Base-by-base conservation (phyloP, 2,888 invertebrate genomes). In the Tipula helvola region DNA sequence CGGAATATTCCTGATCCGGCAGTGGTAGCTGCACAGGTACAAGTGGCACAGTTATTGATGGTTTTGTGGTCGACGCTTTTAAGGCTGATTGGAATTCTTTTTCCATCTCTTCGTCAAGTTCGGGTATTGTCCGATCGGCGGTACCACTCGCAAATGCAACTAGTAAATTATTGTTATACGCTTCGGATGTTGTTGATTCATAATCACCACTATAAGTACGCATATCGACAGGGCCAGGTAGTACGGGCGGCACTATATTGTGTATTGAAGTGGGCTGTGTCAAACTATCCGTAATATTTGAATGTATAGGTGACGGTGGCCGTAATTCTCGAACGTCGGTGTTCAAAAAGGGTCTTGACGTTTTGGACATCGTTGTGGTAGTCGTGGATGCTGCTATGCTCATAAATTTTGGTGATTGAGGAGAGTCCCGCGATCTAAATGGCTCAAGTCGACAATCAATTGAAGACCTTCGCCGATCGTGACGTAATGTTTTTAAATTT, bases 221-320 rank as follows among this genome's bases (percentile, higher is more conserved):
- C 97, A 97, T 97, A 90, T 97, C 97, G 0, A 97, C 97, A 0
- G 97, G 97, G 1, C 96, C 97, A 0, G 97, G 97, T 88, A 97
- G 91, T 86, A 97, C 94, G 0, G 96, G 95, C 88, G 94, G 93
- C 7, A 95, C 95, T 86, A 94, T 93, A 85, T 94, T 93, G 86
- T 93, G 92, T 87, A 94, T 92, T 18, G 92, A 90, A 83, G 92
- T 92, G 85, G 91, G 90, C 16, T 90, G 89, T 2, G 83, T 83
- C 2, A 52, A 36, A 5, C 18, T 86, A 41, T 13, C 52, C n/a
- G 52, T 28, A 18, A 86, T n/a, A 44, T 86, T 44, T 16, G 52
- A n/a, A 86, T 86, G 86, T 36, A 86, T 52, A 39, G 86, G 88
- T 13, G 93, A 92, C 5, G 93, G 92, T 83, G 93, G 92, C 89